Percentiles rank a stretch among this genome's conserved stretches.
These are phyloP conservation scores for Myotis lucifugus DNA, from an alignment of 2,113 vertebrate genomes.

Conservation along the genomic window DNA sequence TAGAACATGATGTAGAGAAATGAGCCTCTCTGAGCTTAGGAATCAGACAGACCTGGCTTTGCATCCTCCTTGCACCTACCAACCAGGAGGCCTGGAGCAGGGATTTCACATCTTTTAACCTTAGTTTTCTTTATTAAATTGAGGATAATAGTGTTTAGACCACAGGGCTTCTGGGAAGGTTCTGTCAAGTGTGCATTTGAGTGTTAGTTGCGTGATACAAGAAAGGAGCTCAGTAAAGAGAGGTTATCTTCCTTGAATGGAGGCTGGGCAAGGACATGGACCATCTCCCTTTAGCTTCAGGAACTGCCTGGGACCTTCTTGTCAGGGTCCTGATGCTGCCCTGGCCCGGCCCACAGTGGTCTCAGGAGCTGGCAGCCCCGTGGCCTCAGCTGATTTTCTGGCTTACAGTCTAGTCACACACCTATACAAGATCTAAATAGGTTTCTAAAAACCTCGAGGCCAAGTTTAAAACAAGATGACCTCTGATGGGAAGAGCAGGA, in stretches of 20 bases:
- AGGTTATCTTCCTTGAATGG: neutral
- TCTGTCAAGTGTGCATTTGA: neutral
- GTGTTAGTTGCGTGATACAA: neutral
- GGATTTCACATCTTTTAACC: neutral
- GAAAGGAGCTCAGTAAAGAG: neutral
- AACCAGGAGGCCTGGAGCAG: neutral
- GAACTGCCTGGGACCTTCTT: neutral
- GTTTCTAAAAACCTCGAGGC: constrained; percentile 53
- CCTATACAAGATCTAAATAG: neutral
- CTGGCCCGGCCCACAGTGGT: neutral
- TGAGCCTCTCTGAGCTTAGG: neutral
- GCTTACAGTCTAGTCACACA: constrained; percentile 34
- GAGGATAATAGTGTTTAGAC: neutral
- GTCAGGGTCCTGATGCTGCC: neutral
- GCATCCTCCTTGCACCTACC: neutral
- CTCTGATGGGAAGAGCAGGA: neutral
- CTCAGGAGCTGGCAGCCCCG: neutral
- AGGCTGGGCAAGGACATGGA: no score
- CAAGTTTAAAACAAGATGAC: constrained; percentile 56
- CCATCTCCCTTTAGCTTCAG: neutral
- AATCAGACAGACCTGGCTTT: neutral
- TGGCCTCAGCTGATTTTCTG: neutral
- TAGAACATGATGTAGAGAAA: neutral
- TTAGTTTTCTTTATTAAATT: neutral
- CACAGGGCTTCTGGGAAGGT: neutral